These are phyloP conservation scores for Acleris sparsana DNA, from an alignment of 2,888 invertebrate species.

Conservation along the genomic window DNA sequence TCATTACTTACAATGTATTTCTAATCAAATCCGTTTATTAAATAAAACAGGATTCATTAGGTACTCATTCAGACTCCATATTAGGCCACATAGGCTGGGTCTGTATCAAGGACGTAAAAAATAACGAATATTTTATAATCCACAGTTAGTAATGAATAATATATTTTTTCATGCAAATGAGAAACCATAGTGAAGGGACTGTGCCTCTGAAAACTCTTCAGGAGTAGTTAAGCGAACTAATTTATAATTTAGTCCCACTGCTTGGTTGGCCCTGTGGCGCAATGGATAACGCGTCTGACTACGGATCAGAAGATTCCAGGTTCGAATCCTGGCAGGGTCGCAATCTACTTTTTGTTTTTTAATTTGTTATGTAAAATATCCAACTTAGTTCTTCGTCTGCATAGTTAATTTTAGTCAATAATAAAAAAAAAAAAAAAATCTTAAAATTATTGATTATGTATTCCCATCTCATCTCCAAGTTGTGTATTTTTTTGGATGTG, in stretches of 20 bases:
- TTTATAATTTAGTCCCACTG: conserved; percentile 12
- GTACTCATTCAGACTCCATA: neutral
- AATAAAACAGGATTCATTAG: neutral
- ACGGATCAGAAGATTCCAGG: conserved; percentile 88
- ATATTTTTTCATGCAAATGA: no score
- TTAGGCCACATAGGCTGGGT: neutral
- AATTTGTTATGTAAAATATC: neutral
- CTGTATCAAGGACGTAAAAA: no score
- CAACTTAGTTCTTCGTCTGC: no score
- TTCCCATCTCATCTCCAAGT: no score
- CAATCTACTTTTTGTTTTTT: conserved; percentile 29
- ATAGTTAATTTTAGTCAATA: no score
- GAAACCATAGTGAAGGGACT: no score
- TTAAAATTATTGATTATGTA: no score
- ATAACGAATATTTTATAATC: no score
- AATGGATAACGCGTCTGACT: conserved; percentile 85
- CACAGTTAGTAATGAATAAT: no score
- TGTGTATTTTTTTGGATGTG: no score
- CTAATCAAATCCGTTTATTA: neutral
- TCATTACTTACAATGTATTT: no score
- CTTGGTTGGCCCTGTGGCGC: conserved; percentile 62
- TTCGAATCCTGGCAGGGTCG: conserved; percentile 87
- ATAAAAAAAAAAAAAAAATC: no score
- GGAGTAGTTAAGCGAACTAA: neutral
- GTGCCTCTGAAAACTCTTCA: neutral